phyloP scores from a whole-genome alignment of 1,140 invertebrate species.

The Macrostomum lignano region DNA sequence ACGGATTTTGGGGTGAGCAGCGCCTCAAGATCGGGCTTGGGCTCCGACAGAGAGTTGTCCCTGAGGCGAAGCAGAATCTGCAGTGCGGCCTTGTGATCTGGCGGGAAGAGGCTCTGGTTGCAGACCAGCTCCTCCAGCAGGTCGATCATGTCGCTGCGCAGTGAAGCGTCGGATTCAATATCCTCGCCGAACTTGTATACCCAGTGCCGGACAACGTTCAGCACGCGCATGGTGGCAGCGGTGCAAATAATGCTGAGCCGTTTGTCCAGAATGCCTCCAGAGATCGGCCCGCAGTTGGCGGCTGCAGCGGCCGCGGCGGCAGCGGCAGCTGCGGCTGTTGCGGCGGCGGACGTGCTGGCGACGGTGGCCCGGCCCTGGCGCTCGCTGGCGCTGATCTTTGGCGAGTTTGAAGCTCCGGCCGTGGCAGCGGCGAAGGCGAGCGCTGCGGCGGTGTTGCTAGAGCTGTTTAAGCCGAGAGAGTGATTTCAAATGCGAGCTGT shows the following conservation, averaged over 20 bases:
- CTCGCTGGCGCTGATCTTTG: no score
- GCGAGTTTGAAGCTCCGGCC: no score
- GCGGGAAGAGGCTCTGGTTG: conserved; percentile 51
- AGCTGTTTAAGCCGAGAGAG: no score
- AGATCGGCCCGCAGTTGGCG: no score
- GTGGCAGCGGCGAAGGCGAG: no score
- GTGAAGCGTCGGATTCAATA: conserved; percentile 46
- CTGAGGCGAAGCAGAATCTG: not conserved
- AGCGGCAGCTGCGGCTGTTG: no score
- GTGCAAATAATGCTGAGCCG: conserved; percentile 62
- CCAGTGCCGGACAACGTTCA: conserved; percentile 56
- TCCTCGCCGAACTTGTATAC: conserved; percentile 44
- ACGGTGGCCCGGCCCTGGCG: no score
- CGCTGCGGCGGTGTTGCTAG: no score
- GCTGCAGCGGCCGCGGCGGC: no score
- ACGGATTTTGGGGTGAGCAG: not conserved
- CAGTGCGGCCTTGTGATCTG: conserved; percentile 53
- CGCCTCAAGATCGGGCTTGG: conserved; percentile 3
- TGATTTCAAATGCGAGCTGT: no score
- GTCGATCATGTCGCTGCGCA: conserved; percentile 48
- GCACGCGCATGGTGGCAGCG: conserved; percentile 63
- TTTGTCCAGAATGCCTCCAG: no score
- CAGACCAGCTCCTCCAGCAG: conserved; percentile 70
- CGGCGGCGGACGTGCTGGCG: no score
- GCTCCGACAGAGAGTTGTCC: not conserved